Base-by-base conservation (phyloP, 2,797 vertebrate species). In the Sus cebifrons region DNA sequence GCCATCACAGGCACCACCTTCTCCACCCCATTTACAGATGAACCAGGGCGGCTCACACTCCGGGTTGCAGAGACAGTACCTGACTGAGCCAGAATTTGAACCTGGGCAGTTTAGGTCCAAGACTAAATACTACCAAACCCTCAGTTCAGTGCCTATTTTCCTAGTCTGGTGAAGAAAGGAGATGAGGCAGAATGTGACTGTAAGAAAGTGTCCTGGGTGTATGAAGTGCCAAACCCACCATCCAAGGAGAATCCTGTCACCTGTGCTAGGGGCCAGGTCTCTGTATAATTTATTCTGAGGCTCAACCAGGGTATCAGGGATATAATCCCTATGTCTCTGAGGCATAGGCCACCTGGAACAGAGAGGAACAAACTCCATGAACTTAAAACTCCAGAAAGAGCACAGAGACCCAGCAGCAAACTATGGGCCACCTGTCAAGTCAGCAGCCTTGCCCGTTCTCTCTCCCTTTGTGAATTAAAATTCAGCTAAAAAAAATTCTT, bases 301-400 rank as follows among this genome's bases (percentile, higher is more conserved):
- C 73, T 96, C 68, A 75, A 70, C 32, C 89, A 65, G 17, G 20
- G 84, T 54, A 49, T 15, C 60, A 4, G 21, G 21, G 60, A 70
- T 15, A 64, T 58, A 96, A 89, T 81, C 96, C 40, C 79, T 10
- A 14, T 95, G 77, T 90, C 94, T 92, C 82, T 27, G 94, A 94
- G 95, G 87, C 77, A 78, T 32, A 4, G 32, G 62, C 73, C 1
- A 0, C 71, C 88, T 78, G 64, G 67, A 86, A 89, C 64, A 23
- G 16, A 75, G 52, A 23, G 1, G 18, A 79, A 77, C 84, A 84
- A 62, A 54, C 67, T 67, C 29, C 18, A 7, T 10, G 81, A 68
- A 27, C 49, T 75, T 21, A 25, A 62, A 20, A 89, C 60, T 74
- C 32, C 17, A 70, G 73, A 40, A 74, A 81, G 65, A 89, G 67